A percentile compares a stretch with the other conserved stretches of the same genome.
Evolutionary conservation across 2,113 vertebrate species (phyloP).

Genomic region (Hemibagrus wyckioides): DNA sequence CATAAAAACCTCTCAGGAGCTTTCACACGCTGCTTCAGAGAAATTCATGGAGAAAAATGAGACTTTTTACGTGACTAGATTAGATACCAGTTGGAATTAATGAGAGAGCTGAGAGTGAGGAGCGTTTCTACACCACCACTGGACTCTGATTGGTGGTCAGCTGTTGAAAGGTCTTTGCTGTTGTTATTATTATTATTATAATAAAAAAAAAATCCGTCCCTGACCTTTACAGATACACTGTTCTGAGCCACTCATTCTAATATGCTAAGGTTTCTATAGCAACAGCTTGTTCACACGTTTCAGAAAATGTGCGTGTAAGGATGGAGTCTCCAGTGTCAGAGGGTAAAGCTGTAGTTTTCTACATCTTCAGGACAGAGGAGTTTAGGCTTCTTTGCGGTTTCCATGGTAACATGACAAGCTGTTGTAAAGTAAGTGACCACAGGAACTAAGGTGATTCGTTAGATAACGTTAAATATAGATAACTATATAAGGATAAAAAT

Average conservation of each 20-base stretch:
- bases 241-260: background rate
- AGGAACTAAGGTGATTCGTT: too few relatives aligned
- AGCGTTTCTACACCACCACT: background rate
- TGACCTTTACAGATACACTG: too few relatives aligned
- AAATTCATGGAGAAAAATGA: conserved; percentile 26
- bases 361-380: background rate
- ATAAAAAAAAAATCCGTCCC: too few relatives aligned
- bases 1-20: background rate
- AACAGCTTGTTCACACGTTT: background rate
- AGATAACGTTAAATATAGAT: background rate
- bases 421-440: too few relatives aligned
- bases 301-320: background rate
- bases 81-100: background rate
- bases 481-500: background rate
- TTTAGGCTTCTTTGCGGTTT: background rate
- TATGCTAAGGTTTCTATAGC: background rate
- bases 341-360: background rate
- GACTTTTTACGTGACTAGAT: background rate
- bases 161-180: too few relatives aligned
- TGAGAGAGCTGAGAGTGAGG: background rate
- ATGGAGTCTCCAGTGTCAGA: background rate
- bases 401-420: too few relatives aligned
- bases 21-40: conserved; percentile 22
- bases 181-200: too few relatives aligned
- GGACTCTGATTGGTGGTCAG: background rate